These are phyloP conservation scores for Zaprionus vittiger DNA, from an alignment of 1,140 invertebrate species.

Conservation along the genomic window DNA sequence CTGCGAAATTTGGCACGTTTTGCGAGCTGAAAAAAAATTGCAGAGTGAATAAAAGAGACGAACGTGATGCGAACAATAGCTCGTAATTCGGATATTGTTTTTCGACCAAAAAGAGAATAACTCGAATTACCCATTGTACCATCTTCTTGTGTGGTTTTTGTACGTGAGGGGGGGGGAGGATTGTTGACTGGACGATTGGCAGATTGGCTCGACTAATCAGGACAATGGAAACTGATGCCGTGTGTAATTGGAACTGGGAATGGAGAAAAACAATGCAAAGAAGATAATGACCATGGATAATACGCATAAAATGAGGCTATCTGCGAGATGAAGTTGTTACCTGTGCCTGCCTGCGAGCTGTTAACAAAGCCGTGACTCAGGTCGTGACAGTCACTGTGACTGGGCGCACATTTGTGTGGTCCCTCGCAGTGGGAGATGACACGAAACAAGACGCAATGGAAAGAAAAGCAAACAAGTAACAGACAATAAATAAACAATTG, in stretches of 20 bases:
- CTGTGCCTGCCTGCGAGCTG: slow-evolving; percentile 34
- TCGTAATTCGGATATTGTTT: slow-evolving; percentile 26
- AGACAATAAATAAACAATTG: slow-evolving; percentile 81
- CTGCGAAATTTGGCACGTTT: background rate
- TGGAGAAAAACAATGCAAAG: slow-evolving; percentile 47
- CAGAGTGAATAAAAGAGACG: background rate
- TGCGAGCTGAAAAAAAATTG: background rate
- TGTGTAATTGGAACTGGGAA: slow-evolving; percentile 19
- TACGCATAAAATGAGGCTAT: slow-evolving; percentile 74
- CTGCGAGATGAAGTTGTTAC: slow-evolving; percentile 65
- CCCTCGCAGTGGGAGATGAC: slow-evolving; percentile 47
- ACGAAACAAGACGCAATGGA: slow-evolving; percentile 28
- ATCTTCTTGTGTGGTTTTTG: slow-evolving; percentile 29
- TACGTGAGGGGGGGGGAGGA: background rate
- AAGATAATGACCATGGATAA: slow-evolving; percentile 50
- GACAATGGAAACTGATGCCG: slow-evolving; percentile 48
- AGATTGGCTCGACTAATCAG: slow-evolving; percentile 30
- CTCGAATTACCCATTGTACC: slow-evolving; percentile 47
- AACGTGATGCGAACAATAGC: slow-evolving; percentile 23
- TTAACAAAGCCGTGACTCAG: slow-evolving; percentile 31
- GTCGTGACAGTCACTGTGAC: slow-evolving; percentile 16
- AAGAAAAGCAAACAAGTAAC: slow-evolving; percentile 66
- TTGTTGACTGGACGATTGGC: slow-evolving; percentile 21
- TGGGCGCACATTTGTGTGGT: slow-evolving; percentile 45
- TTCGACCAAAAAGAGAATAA: slow-evolving; percentile 19